Evolutionary conservation across 2,888 invertebrate genomes (phyloP).

Genomic region (Prosopocoilus inquinatus): DNA sequence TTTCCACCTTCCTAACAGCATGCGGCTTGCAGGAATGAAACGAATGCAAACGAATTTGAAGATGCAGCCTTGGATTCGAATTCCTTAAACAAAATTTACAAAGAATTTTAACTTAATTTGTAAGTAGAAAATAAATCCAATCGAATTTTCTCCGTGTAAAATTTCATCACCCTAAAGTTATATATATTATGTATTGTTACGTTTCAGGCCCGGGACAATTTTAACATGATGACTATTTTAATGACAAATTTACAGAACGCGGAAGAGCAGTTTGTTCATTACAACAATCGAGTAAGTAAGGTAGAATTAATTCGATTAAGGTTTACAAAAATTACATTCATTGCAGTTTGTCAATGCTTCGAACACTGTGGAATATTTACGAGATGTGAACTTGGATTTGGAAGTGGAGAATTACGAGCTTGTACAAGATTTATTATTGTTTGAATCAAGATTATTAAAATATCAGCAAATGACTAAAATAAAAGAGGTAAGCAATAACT

Average conservation of each 20-base stretch:
- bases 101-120: no score
- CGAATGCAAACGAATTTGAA: no score
- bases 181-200: not conserved
- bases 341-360: slow-evolving; percentile 27
- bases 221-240: slow-evolving; percentile 14
- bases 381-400: slow-evolving; percentile 43
- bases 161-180: not conserved
- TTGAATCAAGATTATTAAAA: slow-evolving; percentile 42
- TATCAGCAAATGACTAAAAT: slow-evolving; percentile 40
- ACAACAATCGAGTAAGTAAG: slow-evolving; percentile 16
- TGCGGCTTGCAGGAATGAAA: no score
- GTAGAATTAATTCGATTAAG: not conserved
- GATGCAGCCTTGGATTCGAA: no score
- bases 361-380: slow-evolving; percentile 30
- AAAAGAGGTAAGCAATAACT: slow-evolving; percentile 1
- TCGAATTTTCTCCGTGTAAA: no score
- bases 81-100: no score
- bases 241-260: slow-evolving; percentile 12
- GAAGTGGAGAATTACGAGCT: slow-evolving; percentile 45
- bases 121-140: no score
- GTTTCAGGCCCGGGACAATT: slow-evolving; percentile 16
- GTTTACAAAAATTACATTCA: not conserved
- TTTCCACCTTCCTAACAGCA: no score
- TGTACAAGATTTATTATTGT: slow-evolving; percentile 42
- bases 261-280: slow-evolving; percentile 15